Base-by-base conservation (phyloP, 2,113 vertebrate species). In the Lucifuga dentata region DNA sequence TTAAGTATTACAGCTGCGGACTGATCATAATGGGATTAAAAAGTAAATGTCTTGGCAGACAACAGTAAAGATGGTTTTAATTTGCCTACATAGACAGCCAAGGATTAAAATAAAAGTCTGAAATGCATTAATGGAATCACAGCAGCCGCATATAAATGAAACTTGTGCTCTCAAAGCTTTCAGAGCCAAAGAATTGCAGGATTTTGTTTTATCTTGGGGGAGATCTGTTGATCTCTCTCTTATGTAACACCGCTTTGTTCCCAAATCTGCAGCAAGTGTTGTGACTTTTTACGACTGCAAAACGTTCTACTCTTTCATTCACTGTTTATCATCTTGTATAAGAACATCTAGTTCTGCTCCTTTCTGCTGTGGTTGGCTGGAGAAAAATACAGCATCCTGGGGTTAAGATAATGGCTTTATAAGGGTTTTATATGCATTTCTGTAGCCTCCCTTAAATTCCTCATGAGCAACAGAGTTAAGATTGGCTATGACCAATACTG, bases 401-500 rank as follows among this genome's bases (percentile, higher is more conserved):
- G 32, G 1, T 36, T 50, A 50, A 50, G 49, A 69, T 49, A 35
- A 20, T 16, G 72, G 67, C 76, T 80, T 29, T 29, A 50, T 32
- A 10, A 2, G 48, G 12, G 13, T 15, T 49, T 81, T 68, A 41
- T 29, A 64, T 70, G 55, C 72, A 69, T 81, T 84, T 84, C 45
- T 86, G 9, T 16, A 8, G 17, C 64, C 7, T 53, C 67, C 49
- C 69, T 81, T 51, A 72, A 78, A 87, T 85, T 85, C 77, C 33
- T 72, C 44, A 63, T 59, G 64, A 46, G 44, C 70, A 83, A 80
- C 69, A 69, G 81, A 59, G 76, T 85, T 90, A 83, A 82, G 83
- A 84, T 85, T 86, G 86, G 65, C 70, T 73, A n/a, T 85, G 73
- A 73, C 69, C 55, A 73, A 83, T 55, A 73, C 68, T 41, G 82